phyloP scores from a whole-genome alignment of 2,797 vertebrate species.

The Taeniopygia guttata region DNA sequence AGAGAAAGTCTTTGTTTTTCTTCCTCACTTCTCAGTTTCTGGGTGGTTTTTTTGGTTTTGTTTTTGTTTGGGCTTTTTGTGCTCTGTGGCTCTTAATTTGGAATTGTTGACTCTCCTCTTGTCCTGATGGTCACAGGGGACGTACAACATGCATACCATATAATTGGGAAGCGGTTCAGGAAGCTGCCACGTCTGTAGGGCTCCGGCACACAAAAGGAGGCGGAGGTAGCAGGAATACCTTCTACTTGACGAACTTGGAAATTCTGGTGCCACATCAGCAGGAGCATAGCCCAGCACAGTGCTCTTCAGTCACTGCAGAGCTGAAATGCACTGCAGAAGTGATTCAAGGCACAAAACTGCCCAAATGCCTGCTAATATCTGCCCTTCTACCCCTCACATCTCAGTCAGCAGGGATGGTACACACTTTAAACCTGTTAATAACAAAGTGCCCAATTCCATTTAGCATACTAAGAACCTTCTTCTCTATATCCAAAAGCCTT shows the following conservation, averaged over 20 bases:
- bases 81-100: slow-evolving; percentile 29
- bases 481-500: not conserved
- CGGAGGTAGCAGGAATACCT: slow-evolving; percentile 59
- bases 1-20: not conserved
- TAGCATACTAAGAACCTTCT: not conserved
- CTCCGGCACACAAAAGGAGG: slow-evolving; percentile 54
- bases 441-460: not conserved
- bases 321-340: not conserved
- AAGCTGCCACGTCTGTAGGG: slow-evolving; percentile 67
- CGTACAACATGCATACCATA: not conserved
- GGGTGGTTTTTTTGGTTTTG: not conserved
- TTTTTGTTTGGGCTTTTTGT: not conserved
- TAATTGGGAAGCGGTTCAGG: slow-evolving; percentile 15
- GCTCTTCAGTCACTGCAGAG: not conserved
- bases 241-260: slow-evolving; percentile 59
- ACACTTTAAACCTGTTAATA: not conserved
- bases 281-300: slow-evolving; percentile 6
- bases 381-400: not conserved
- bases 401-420: not conserved
- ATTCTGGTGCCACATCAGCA: slow-evolving; percentile 72
- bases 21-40: not conserved
- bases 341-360: not conserved
- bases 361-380: not conserved
- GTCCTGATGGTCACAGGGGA: not conserved
- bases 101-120: slow-evolving; percentile 1